These are phyloP conservation scores for Manis javanica DNA, from an alignment of 2,797 vertebrate genomes.

Conservation along the genomic window DNA sequence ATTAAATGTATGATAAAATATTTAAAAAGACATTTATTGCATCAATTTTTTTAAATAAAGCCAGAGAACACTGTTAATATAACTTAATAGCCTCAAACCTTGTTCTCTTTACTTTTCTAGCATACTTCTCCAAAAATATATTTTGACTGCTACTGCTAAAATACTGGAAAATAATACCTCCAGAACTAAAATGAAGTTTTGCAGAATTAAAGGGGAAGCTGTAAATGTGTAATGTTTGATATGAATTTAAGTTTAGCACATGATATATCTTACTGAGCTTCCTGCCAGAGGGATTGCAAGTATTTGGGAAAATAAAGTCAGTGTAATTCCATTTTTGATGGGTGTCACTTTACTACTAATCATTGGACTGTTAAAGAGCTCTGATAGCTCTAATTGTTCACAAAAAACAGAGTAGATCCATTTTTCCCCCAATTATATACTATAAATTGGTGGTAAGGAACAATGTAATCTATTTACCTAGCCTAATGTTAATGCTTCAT, in stretches of 20 bases:
- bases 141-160: constrained; percentile 72
- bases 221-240: constrained; percentile 77
- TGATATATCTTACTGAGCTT: constrained; percentile 76
- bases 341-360: constrained; percentile 67
- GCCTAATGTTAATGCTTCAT: background rate
- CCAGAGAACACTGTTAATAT: constrained; percentile 67
- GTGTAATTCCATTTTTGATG: constrained; percentile 79
- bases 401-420: constrained; percentile 41
- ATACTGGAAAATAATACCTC: constrained; percentile 75
- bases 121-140: constrained; percentile 65
- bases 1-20: constrained; percentile 80
- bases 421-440: constrained; percentile 41
- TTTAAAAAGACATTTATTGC: constrained; percentile 77
- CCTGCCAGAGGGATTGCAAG: constrained; percentile 76
- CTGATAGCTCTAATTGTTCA: background rate
- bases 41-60: constrained; percentile 78
- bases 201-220: constrained; percentile 69
- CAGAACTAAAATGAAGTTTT: constrained; percentile 70
- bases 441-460: background rate
- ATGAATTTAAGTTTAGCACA: constrained; percentile 77
- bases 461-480: background rate
- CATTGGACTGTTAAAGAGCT: constrained; percentile 40
- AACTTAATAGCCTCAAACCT: constrained; percentile 59
- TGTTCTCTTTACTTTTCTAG: constrained; percentile 43
- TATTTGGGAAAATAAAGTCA: constrained; percentile 79